Base-by-base conservation (phyloP, 2,888 invertebrate genomes). In the Oligia strigilis region DNA sequence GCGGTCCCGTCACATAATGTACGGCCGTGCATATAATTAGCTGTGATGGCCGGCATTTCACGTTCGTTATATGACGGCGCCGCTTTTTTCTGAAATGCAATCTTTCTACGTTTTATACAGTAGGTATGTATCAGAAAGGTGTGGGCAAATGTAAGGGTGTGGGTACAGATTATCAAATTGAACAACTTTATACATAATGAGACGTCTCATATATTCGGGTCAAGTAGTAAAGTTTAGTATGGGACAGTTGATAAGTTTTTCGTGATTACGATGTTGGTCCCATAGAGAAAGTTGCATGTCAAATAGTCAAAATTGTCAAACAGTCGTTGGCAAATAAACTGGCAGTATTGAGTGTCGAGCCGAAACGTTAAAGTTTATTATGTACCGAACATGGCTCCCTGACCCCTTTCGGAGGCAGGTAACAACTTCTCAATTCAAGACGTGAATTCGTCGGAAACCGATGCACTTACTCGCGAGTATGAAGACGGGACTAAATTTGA, bases 381-480 rank as follows among this genome's bases (percentile, higher is more conserved):
- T 72, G 75, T 72, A 81, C 66, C 64, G 40, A 78, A 83, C 76
- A 78, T 60, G 66, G 58, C 13, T 78, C 67, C 62, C 13, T 81
- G 66, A 78, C 73, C 65, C 70, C 79, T 85, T 75, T 82, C 52
- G 13, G 60, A 69, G 65, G 66, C 86, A 88, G 86, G 88, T 81
- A 78, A 77, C 80, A 87, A 87, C 79, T 87, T 87, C 75, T 80
- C 78, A 83, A 83, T 88, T 81, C 80, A 75, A 84, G 78, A 77
- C 76, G 62, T 67, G 85, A 83, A 81, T 76, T 79, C 52, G 64
- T 72, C 52, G 65, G 62, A 84, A 75, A 82, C 86, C 67, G 49
- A 83, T 82, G 87, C 87, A 87, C 78, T 86, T 81, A 80, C 76
- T 75, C 58, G 69, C 17, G 43, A 77, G 77, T 78, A 72, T 60